Conservation (phyloP, 2,888 invertebrate species). For the Sabellastarte sp. region DNA sequence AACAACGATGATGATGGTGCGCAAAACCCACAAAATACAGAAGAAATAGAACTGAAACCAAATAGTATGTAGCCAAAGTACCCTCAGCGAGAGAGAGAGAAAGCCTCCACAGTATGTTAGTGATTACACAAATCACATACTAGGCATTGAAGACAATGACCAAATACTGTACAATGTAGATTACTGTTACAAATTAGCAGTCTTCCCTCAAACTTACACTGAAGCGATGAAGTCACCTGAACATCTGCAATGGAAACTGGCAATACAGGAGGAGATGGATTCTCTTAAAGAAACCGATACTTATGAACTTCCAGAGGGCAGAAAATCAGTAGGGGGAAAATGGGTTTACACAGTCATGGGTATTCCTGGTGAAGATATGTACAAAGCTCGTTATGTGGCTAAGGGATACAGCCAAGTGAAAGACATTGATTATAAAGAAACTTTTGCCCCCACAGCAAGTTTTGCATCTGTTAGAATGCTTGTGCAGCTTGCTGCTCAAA, state of each 20-base stretch:
- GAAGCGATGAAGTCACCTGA: constrained; percentile 3
- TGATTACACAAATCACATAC: too few species aligned
- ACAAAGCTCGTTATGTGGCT: constrained; percentile 30
- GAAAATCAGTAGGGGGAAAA: background rate
- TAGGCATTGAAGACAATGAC: too few species aligned
- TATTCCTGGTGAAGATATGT: constrained; percentile 12
- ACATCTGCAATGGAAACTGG: too few species aligned
- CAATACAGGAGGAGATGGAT: constrained; percentile 5
- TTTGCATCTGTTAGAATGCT: constrained; percentile 22
- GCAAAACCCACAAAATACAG: too few species aligned
- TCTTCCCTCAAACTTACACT: background rate
- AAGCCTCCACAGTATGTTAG: background rate
- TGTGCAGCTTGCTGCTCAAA: constrained; percentile 24
- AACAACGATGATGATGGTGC: too few species aligned
- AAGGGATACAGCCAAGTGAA: constrained; percentile 26
- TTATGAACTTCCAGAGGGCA: background rate
- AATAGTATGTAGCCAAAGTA: background rate
- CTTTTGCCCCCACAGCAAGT: constrained; percentile 30
- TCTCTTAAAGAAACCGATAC: constrained; percentile 6
- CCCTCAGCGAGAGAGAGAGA: background rate
- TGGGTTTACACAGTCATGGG: constrained; percentile 13
- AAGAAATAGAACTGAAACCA: background rate
- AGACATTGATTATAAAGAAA: constrained; percentile 29
- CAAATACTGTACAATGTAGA: constrained; percentile 2
- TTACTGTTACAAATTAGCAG: constrained; percentile 9